A percentile compares a stretch with the other conserved stretches of the same genome.
phyloP scores from a whole-genome alignment of 2,113 vertebrate genomes.

The Xiphophorus couchianus region DNA sequence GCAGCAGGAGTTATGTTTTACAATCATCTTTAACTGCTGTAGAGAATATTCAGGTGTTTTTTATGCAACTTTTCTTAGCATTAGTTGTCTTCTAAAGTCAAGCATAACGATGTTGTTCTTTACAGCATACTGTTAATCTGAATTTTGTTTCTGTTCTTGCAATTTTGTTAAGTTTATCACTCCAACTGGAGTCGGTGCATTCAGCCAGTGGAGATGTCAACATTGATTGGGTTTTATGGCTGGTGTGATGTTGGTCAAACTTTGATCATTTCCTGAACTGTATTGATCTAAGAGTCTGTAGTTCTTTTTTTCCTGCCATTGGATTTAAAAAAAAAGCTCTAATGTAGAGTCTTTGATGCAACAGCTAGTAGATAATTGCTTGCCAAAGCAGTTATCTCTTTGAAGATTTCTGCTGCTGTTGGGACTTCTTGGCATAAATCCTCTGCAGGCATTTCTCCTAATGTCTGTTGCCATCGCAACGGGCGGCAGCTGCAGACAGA shows the following conservation, averaged over 20 bases:
- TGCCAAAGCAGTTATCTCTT: slow-evolving; percentile 56
- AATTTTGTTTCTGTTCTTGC: slow-evolving; percentile 26
- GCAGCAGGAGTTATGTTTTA: slow-evolving; percentile 44
- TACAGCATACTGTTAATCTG: slow-evolving; percentile 15
- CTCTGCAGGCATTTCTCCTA: slow-evolving; percentile 71
- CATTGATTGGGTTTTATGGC: slow-evolving; percentile 70
- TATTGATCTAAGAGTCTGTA: slow-evolving; percentile 67
- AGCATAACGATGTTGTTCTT: slow-evolving; percentile 25
- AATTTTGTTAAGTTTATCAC: slow-evolving; percentile 33
- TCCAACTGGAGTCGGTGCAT: slow-evolving; percentile 40
- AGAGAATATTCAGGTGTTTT: slow-evolving; percentile 73
- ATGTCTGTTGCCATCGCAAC: slow-evolving; percentile 81
- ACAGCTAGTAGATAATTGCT: slow-evolving; percentile 31
- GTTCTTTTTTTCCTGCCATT: slow-evolving; percentile 44
- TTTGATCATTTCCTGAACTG: slow-evolving; percentile 73
- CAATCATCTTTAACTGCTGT: slow-evolving; percentile 58
- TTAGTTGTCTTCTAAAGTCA: slow-evolving; percentile 34
- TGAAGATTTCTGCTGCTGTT: slow-evolving; percentile 59
- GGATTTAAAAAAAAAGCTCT: slow-evolving; percentile 23
- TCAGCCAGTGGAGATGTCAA: slow-evolving; percentile 57
- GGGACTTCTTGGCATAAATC: slow-evolving; percentile 57
- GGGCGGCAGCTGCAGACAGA: slow-evolving; percentile 57
- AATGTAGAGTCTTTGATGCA: slow-evolving; percentile 42
- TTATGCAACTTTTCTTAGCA: slow-evolving; percentile 75
- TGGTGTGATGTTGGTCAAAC: slow-evolving; percentile 60